These are phyloP conservation scores for Carcharodon carcharias DNA, from an alignment of 2,797 vertebrate genomes.

Conservation along the genomic window DNA sequence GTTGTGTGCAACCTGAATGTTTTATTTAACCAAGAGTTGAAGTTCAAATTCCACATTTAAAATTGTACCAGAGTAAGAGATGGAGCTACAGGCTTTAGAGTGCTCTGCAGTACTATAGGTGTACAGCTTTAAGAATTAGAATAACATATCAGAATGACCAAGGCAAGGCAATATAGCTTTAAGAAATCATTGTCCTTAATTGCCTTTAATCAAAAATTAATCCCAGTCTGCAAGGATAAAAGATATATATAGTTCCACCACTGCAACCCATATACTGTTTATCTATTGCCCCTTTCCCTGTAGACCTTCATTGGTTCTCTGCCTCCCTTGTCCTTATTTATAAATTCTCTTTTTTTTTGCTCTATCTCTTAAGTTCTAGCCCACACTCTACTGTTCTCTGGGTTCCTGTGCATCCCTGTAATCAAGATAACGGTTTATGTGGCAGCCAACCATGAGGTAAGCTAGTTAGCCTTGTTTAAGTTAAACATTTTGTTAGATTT, in stretches of 20 bases:
- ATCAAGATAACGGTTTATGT: neutral
- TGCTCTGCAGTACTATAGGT: neutral
- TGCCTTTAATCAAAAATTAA: neutral
- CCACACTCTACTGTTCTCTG: neutral
- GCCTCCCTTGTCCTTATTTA: neutral
- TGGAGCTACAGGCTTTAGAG: neutral
- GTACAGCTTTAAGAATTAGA: neutral
- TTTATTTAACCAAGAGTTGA: neutral
- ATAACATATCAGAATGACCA: neutral
- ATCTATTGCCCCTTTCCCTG: neutral
- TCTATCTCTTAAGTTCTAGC: neutral
- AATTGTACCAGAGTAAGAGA: neutral
- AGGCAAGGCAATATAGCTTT: neutral
- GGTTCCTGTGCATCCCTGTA: neutral
- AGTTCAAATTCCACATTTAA: neutral
- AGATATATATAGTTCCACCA: neutral
- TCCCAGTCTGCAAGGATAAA: neutral
- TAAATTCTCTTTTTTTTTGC: neutral
- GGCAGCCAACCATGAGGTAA: neutral
- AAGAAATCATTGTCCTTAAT: neutral
- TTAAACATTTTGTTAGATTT: constrained; percentile 15
- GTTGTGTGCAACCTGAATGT: neutral
- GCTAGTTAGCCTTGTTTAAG: neutral
- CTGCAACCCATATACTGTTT: neutral
- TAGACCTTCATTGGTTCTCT: neutral